Evolutionary conservation across 2,888 invertebrate species (phyloP), one percentile per base, ranked within the genome.

Genomic region (Megastigmus dorsalis): DNA sequence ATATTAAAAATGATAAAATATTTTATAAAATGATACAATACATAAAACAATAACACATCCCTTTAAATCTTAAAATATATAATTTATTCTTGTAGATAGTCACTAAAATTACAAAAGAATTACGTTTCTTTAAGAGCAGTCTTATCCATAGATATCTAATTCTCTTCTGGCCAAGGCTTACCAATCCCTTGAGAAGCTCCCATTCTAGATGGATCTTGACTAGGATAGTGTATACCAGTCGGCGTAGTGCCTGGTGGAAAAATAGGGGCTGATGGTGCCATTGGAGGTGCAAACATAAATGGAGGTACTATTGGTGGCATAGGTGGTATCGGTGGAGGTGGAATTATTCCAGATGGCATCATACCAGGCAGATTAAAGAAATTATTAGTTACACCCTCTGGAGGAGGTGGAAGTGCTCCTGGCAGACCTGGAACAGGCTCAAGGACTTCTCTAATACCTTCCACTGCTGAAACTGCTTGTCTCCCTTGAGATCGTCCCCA

Each of bases 401-500:
- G 91, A 0, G 92, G 91, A 1, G 91, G 89, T 1, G 93, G 93
- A 33, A 93, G 84, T 13, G 93, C 91, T 76, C 93, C 93, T 0
- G 95, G 95, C 4, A 95, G 88, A 5, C 95, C 95, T 3, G 95
- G 95, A 0, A 94, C 94, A 0, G 95, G 93, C 82, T 95, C 94
- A 67, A 93, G 87, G 4, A 90, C 89, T 75, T 92, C 91, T 18
- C 90, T 89, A 68, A 90, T 90, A 0, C 89, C 89, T 65, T 89
- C 89, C 0, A 87, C 85, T 5, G 90, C 90, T 0, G 88, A 84
- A 3, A 88, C 84, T 1, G 90, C 89, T 75, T 92, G 91, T 57
- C 93, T 90, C 1, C 94, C 97, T 89, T 98, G 98, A 0, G 98
- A 97, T 82, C 97, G 93, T 0, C 99, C 99, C 99, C 99, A 99